Evolutionary conservation across 2,113 vertebrate species (phyloP).

Genomic region (Sturnus vulgaris): DNA sequence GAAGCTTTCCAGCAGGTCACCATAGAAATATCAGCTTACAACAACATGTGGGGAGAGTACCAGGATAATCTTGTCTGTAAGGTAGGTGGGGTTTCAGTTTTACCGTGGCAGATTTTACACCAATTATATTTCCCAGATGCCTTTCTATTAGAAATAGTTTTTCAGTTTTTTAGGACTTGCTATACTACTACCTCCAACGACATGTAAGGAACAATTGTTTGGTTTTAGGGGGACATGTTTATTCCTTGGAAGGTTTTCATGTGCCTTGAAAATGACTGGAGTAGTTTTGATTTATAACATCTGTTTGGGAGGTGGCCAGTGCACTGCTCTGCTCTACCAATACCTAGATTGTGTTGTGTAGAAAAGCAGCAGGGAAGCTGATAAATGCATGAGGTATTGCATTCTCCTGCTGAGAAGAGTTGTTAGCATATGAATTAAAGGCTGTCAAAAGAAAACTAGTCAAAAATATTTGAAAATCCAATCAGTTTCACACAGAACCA

Average conservation of each 20-base stretch:
- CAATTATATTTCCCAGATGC: not conserved
- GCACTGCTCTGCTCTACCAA: not conserved
- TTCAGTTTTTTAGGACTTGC: not conserved
- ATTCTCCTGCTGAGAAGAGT: not conserved
- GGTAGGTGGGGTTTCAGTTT: conserved; percentile 63
- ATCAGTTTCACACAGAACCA: not conserved
- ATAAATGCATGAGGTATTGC: not conserved
- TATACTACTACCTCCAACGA: accelerated
- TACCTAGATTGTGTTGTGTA: not conserved
- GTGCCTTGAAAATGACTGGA: not conserved
- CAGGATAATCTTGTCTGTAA: conserved; percentile 82
- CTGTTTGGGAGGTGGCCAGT: conserved; percentile 15
- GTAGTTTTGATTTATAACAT: not conserved
- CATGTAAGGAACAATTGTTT: not conserved
- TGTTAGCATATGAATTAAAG: not conserved
- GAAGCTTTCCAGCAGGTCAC: conserved; percentile 77
- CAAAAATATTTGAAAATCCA: not conserved
- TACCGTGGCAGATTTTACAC: not conserved
- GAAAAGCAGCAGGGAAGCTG: not conserved
- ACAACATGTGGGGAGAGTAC: conserved; percentile 95
- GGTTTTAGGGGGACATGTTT: not conserved
- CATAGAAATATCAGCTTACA: conserved; percentile 82
- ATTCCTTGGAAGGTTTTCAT: not conserved
- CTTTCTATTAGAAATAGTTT: not conserved
- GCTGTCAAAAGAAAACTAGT: not conserved